Conservation (phyloP, 2,797 vertebrate species). For the Pangasius mekongensis region DNA sequence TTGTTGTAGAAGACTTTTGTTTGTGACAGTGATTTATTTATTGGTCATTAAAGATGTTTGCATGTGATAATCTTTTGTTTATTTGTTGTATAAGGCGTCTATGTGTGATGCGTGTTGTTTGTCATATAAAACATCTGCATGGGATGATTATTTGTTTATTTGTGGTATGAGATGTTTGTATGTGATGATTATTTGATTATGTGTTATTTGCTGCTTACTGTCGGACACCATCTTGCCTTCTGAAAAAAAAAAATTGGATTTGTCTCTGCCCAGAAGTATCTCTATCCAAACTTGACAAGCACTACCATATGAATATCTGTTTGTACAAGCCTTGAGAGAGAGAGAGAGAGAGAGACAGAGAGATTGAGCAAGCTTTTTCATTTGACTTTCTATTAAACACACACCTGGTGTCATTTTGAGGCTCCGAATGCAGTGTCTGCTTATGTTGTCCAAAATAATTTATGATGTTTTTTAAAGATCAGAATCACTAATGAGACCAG, state of each 20-base stretch:
- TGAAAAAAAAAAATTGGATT: not conserved
- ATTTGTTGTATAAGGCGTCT: too few species aligned
- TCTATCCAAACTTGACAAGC: not conserved
- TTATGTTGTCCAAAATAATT: not conserved
- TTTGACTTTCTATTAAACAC: not conserved
- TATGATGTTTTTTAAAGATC: slow-evolving; percentile 5
- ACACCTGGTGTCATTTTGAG: not conserved
- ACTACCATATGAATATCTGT: not conserved
- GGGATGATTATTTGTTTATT: not conserved
- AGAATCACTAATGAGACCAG: not conserved
- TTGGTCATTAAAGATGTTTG: not conserved
- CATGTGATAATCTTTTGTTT: not conserved
- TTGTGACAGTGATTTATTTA: not conserved
- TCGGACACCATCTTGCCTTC: not conserved
- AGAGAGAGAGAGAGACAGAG: not conserved
- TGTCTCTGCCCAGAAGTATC: not conserved
- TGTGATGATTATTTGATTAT: not conserved
- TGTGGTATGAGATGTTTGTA: not conserved
- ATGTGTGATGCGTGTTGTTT: not conserved
- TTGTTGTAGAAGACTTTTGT: not conserved
- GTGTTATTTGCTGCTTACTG: not conserved
- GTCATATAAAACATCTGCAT: not conserved
- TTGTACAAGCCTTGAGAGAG: not conserved
- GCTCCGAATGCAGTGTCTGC: not conserved
- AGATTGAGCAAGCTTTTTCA: not conserved